These are phyloP conservation scores for Probaryconus sp. DNA, from an alignment of 1,140 invertebrate species.

Conservation along the genomic window DNA sequence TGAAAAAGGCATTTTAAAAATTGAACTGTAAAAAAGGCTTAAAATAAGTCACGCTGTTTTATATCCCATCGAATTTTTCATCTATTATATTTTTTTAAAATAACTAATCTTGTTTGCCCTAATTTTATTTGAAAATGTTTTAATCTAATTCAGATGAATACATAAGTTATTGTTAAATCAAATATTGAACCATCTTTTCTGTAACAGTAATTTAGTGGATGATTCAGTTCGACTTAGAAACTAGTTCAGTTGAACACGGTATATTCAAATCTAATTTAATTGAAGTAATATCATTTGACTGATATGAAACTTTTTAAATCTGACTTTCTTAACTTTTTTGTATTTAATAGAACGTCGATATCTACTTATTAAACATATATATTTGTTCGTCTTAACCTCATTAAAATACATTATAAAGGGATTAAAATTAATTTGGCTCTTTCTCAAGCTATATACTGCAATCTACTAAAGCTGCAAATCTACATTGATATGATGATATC, in stretches of 20 bases:
- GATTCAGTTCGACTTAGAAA: constrained; percentile 8
- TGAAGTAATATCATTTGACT: constrained; percentile 12
- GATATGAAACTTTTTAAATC: constrained; percentile 6
- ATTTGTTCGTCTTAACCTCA: too few species aligned
- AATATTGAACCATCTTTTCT: constrained; percentile 5
- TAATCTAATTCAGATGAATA: too few species aligned
- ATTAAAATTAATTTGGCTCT: too few species aligned
- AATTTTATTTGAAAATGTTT: constrained; percentile 1
- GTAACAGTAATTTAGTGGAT: constrained; percentile 3
- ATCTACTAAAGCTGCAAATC: too few species aligned
- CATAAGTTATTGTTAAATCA: not conserved
- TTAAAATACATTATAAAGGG: too few species aligned
- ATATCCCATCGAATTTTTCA: not conserved
- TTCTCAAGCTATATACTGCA: too few species aligned
- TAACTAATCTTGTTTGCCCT: not conserved
- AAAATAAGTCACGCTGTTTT: constrained; percentile 5
- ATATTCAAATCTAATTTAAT: constrained; percentile 15
- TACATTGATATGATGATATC: too few species aligned
- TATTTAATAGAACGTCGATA: constrained; percentile 10
- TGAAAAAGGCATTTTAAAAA: constrained; percentile 7
- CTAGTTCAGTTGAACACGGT: constrained; percentile 10
- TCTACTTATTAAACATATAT: not conserved
- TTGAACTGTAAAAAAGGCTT: constrained; percentile 2
- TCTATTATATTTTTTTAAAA: constrained; percentile 10
- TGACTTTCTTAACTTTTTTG: constrained; percentile 11